These are phyloP conservation scores for Oryzias curvinotus DNA, from an alignment of 2,113 vertebrate species.

Conservation along the genomic window DNA sequence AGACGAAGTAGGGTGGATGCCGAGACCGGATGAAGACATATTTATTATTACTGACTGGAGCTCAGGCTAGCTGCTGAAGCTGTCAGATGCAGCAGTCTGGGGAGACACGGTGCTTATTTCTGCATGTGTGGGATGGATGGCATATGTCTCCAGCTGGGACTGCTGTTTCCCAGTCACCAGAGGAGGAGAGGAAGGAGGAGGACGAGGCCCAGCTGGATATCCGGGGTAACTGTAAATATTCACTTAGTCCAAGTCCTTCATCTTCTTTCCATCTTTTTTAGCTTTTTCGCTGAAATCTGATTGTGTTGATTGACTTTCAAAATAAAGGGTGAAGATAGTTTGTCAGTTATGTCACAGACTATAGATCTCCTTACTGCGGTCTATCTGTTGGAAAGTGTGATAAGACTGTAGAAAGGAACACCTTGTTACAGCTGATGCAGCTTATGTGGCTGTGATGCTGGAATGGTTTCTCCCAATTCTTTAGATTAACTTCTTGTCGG, in stretches of 20 bases:
- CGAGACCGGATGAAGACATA: neutral
- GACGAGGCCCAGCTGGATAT: slow-evolving; percentile 64
- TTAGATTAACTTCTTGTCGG: too few relatives aligned
- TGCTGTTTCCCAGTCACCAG: slow-evolving; percentile 54
- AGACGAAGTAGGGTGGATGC: neutral
- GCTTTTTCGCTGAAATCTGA: neutral
- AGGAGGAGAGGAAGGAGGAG: slow-evolving; percentile 48
- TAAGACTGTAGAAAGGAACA: too few relatives aligned
- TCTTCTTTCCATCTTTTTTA: neutral
- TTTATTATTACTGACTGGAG: neutral
- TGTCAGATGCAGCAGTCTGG: slow-evolving; percentile 10
- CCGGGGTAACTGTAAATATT: slow-evolving; percentile 60
- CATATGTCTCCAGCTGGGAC: slow-evolving; percentile 61
- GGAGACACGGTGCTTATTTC: neutral
- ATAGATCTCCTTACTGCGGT: too few relatives aligned
- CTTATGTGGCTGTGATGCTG: too few relatives aligned
- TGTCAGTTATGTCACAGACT: too few relatives aligned
- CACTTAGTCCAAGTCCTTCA: neutral
- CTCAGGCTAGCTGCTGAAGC: neutral
- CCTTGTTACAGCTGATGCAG: too few relatives aligned
- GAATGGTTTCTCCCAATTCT: too few relatives aligned
- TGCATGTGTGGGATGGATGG: slow-evolving; percentile 54
- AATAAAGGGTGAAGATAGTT: too few relatives aligned
- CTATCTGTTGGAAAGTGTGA: too few relatives aligned
- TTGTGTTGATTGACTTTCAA: too few relatives aligned